Evolutionary conservation across 2,888 invertebrate species (phyloP).

Genomic region (Drosophila pseudotalamancana): DNA sequence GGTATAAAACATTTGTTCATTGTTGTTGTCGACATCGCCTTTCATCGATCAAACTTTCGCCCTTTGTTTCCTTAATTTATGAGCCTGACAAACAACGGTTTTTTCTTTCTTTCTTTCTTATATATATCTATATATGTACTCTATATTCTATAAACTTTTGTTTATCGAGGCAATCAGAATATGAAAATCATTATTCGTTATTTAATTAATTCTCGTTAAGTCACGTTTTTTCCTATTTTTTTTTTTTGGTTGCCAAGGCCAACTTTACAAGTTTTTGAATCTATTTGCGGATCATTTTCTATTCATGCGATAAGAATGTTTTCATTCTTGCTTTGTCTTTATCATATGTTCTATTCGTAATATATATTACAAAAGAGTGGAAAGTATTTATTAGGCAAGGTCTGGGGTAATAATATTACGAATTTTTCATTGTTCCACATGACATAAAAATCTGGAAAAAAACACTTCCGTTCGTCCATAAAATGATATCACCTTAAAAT

Average conservation of each 20-base stretch:
- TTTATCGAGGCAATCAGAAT: neutral
- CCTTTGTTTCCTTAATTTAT: conserved; percentile 31
- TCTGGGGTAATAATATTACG: conserved; percentile 13
- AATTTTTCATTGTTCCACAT: neutral
- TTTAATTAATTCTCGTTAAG: conserved; percentile 10
- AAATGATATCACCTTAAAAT: conserved; percentile 18
- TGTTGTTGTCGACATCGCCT: conserved; percentile 15
- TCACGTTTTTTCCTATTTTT: too few relatives aligned
- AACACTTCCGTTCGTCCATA: too few relatives aligned
- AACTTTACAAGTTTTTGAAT: conserved; percentile 6
- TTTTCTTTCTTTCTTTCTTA: neutral
- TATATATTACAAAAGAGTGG: conserved; percentile 3
- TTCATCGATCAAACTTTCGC: conserved; percentile 54
- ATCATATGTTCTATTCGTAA: conserved; percentile 15
- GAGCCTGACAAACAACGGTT: conserved; percentile 10
- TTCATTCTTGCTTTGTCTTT: conserved; percentile 5
- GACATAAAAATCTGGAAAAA: too few relatives aligned
- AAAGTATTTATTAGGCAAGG: conserved; percentile 15
- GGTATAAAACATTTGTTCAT: neutral
- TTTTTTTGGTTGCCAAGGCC: conserved; percentile 11
- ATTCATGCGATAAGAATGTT: conserved; percentile 28
- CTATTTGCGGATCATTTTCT: conserved; percentile 23
- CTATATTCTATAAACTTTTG: conserved; percentile 13
- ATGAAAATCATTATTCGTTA: neutral
- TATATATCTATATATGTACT: too few relatives aligned